Base-by-base conservation (phyloP, 2,113 vertebrate species). In the Leucopsar rothschildi region DNA sequence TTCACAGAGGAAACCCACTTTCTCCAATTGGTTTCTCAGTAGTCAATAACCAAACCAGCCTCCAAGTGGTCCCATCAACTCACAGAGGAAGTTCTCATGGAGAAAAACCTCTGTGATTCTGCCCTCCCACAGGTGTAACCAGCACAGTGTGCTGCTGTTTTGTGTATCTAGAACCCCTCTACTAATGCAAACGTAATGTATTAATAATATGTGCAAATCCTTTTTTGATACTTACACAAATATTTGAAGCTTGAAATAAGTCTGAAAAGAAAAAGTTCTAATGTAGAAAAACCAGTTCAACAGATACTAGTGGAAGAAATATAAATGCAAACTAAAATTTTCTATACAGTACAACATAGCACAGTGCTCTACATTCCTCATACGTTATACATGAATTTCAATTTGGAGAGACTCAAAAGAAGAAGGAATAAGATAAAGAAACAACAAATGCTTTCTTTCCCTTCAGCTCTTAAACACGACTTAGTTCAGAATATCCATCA, bases 401-500 rank as follows among this genome's bases (percentile, higher is more conserved):
- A 76, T 91, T 88, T 91, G 49, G 47, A 88, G 27, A 71, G 15
- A 49, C 39, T 80, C 28, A 77, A 90, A 82, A 0, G 5, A 56
- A 71, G 56, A 56, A 82, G 11, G 9, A 85, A 10, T 69, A 73
- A 69, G 35, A 73, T 8, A 5, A 66, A 14, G 57, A 92, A 84
- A 80, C 12, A 24, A 10, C 15, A 86, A 77, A 76, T 44, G 4
- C 6, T 79, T 93, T 85, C 44, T 60, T 86, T 92, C 27, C 21
- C 15, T 90, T 88, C 71, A 70, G 57, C 65, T 93, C 39, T 81
- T 88, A 82, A 79, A 55, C 0, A 3, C 21, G 28, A 39, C 47
- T 84, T 37, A 60, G 60, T 45, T 40, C 45, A 60, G 77, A 88
- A 73, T 92, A 96, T 94, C 76, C 57, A 91, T 96, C 89, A 86